A percentile compares a stretch with the other conserved stretches of the same genome.
These are phyloP conservation scores for Drosophila paulistorum DNA, from an alignment of 1,140 invertebrate genomes.

Conservation along the genomic window DNA sequence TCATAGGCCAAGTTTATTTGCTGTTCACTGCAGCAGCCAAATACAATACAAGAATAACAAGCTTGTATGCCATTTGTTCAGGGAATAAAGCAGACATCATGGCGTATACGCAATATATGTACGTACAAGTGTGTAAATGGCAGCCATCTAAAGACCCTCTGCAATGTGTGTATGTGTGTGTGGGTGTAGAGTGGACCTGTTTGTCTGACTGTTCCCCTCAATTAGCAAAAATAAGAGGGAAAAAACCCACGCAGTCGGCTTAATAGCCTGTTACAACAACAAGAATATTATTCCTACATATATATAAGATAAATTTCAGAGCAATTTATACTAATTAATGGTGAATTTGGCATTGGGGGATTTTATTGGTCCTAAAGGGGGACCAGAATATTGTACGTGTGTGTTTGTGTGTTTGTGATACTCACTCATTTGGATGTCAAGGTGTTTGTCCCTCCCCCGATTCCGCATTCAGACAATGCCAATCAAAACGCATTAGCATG, in stretches of 20 bases:
- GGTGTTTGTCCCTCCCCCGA: constrained; percentile 28
- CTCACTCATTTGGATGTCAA: constrained; percentile 35
- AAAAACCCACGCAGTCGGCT: constrained; percentile 36
- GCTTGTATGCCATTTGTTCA: constrained; percentile 39
- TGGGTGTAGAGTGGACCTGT: constrained; percentile 46
- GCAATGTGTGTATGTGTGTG: constrained; percentile 41
- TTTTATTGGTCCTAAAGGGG: neutral
- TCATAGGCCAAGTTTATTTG: neutral
- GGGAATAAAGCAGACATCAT: constrained; percentile 43
- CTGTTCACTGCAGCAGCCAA: neutral
- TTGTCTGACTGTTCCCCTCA: constrained; percentile 39
- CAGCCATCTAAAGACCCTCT: constrained; percentile 68
- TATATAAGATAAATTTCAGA: constrained; percentile 47
- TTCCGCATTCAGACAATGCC: constrained; percentile 9
- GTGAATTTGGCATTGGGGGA: constrained; percentile 38
- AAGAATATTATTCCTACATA: constrained; percentile 21
- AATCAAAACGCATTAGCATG: constrained; percentile 18
- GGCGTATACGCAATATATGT: constrained; percentile 50
- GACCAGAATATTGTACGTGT: neutral
- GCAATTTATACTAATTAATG: constrained; percentile 74
- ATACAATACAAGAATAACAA: constrained; percentile 11
- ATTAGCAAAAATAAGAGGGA: constrained; percentile 31
- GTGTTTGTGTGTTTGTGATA: neutral
- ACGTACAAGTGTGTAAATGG: constrained; percentile 46
- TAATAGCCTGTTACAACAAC: constrained; percentile 44